These are phyloP conservation scores for Hipposideros armiger DNA, from an alignment of 2,113 vertebrate genomes.

Conservation along the genomic window DNA sequence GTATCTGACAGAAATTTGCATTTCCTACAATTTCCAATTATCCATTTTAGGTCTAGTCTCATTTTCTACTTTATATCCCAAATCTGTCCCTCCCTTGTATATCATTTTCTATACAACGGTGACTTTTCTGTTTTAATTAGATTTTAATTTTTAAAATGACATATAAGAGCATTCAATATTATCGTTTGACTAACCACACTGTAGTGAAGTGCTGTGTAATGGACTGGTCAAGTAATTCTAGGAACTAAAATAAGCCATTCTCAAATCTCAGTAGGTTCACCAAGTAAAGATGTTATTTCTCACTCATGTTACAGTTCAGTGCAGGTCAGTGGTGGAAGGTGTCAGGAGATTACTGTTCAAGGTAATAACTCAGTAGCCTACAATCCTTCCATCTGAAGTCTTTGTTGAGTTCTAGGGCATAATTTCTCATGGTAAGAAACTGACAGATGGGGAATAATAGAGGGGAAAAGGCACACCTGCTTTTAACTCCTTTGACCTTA, in stretches of 20 bases:
- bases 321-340: neutral
- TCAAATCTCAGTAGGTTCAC: neutral
- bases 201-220: neutral
- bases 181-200: neutral
- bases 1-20: neutral
- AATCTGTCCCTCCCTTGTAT: neutral
- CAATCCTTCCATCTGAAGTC: neutral
- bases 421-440: neutral
- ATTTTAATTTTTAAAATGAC: neutral
- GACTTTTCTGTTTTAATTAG: neutral
- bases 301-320: neutral
- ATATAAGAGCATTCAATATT: neutral
- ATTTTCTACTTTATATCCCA: neutral
- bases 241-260: neutral
- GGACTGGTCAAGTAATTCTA: neutral
- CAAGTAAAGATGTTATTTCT: constrained; percentile 34
- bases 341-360: neutral
- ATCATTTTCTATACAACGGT: neutral
- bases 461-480: neutral
- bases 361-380: neutral
- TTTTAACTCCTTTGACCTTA: neutral
- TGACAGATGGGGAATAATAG: neutral
- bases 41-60: neutral
- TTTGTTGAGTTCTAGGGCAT: neutral
- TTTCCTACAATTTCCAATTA: neutral